phyloP scores from a whole-genome alignment of 2,113 vertebrate species.

The Solea solea region DNA sequence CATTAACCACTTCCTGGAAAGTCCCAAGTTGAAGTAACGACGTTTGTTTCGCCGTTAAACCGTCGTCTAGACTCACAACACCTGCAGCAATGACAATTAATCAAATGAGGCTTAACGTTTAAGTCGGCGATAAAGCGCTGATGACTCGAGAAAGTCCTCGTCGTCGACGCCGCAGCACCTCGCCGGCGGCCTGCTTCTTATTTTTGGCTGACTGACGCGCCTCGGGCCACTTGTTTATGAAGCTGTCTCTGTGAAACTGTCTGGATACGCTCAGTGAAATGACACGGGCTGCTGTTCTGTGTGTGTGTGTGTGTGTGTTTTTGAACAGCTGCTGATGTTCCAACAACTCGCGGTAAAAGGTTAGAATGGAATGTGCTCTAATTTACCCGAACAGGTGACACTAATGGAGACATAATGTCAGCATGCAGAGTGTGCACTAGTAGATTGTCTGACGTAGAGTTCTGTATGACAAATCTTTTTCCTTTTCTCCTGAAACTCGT shows the following conservation, averaged over 20 bases:
- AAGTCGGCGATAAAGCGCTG: conserved; percentile 6
- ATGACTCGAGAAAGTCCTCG: conserved; percentile 22
- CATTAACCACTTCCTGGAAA: too few relatives aligned
- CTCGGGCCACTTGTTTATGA: conserved; percentile 59
- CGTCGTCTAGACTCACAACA: too few relatives aligned
- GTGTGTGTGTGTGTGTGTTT: background rate
- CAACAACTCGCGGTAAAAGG: background rate
- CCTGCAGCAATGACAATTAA: too few relatives aligned
- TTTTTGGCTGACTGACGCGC: conserved; percentile 48
- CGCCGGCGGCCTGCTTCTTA: conserved; percentile 22
- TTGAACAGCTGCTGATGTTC: conserved; percentile 30
- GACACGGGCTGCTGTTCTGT: conserved; percentile 23
- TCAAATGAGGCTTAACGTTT: conserved; percentile 9
- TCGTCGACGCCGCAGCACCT: conserved; percentile 41
- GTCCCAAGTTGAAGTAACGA: too few relatives aligned
- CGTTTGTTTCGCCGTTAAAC: too few relatives aligned
- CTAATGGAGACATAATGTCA: background rate
- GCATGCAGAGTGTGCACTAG: background rate
- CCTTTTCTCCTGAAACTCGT: background rate
- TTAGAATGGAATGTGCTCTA: too few relatives aligned
- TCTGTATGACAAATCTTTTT: background rate
- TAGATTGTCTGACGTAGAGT: background rate
- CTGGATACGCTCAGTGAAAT: conserved; percentile 22
- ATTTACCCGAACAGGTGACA: background rate
- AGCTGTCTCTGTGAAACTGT: conserved; percentile 54